Evolutionary conservation across 30 jellyfish, hydroid and myxozoan genomes (phyloP), one percentile per base, ranked within the genome.

Genomic region (Turritopsis dohrnii): DNA sequence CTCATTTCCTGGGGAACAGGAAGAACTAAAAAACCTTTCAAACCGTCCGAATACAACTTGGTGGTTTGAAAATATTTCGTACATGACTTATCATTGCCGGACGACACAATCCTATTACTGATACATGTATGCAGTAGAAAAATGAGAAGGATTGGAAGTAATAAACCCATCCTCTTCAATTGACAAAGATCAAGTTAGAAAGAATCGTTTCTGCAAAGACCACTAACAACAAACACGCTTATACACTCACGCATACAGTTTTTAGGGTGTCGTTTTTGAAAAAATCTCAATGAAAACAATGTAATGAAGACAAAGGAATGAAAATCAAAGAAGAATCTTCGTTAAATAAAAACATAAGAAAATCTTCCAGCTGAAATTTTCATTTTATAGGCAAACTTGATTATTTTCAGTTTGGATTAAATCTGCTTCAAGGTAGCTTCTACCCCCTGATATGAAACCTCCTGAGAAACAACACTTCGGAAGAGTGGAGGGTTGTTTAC

Each of bases 61-160:
- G 77, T 7, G 16, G 30, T 27, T n/a, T 69, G 30, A n/a, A 69
- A 69, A 69, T 69, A 69, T 69, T 69, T 69, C 77, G 22, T 69
- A 21, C 77, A 69, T 19, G 77, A 27, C 19, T 23, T n/a, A 69
- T 1, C 77, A 69, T 27, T 27, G 16, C 9, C 30, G 19, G 31
- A 69, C 16, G 30, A 69, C 77, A 69, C 16, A 69, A 69, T 41
- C 60, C 13, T 41, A 3, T 41, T 41, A 41, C 60, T 41, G 60
- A 3, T 41, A 41, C 60, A 5, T 3, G 60, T 13, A 41, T 41
- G 60, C 60, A 41, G 60, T 41, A 41, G 60, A 41, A 41, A 41
- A 41, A 41, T 13, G 9, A 41, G 60, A 41, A 41, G 60, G 60
- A 41, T 41, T 41, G 9, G 9, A 41, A 5, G 13, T 41, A 41